Evolutionary conservation across 1,140 invertebrate genomes (phyloP), one percentile per base, ranked within the genome.

Genomic region (Charaxes varanes): DNA sequence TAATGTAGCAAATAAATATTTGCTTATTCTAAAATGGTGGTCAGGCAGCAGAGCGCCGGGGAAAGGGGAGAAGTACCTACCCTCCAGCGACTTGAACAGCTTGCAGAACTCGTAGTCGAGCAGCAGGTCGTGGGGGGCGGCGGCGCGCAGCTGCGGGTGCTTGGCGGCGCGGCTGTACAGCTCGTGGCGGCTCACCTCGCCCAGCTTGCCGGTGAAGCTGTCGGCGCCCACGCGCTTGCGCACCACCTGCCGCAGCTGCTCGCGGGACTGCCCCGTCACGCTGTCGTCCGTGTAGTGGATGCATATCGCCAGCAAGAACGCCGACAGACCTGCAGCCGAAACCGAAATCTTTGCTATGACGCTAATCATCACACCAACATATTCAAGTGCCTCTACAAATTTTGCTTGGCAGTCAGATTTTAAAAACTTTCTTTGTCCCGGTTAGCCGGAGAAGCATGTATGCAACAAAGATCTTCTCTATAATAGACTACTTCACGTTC

Each of bases 21-120:
- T n/a, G n/a, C n/a, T n/a, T n/a, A n/a, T n/a, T n/a, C n/a, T n/a
- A n/a, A n/a, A n/a, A n/a, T n/a, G n/a, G n/a, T n/a, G n/a, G n/a
- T n/a, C n/a, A n/a, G n/a, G n/a, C n/a, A n/a, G n/a, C n/a, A n/a
- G n/a, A n/a, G n/a, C n/a, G n/a, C n/a, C n/a, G n/a, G n/a, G n/a
- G n/a, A n/a, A n/a, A n/a, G n/a, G n/a, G n/a, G n/a, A n/a, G n/a
- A n/a, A n/a, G n/a, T n/a, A 78, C 68, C 69, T 56, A 90, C 90
- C 86, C 87, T 95, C 92, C 13, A 93, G 69, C 5, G 86, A 86
- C 85, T 95, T 95, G 55, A 94, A 94, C 6, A 98, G 80, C 62
- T 90, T 90, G 63, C 95, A 97, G 85, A 99, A 99, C 77, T 98
- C 94, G 79, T 96, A 96, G 79, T 99, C 98, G 33, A 99, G 88